phyloP scores from a whole-genome alignment of 2,888 invertebrate genomes.

The Sturmia bella region DNA sequence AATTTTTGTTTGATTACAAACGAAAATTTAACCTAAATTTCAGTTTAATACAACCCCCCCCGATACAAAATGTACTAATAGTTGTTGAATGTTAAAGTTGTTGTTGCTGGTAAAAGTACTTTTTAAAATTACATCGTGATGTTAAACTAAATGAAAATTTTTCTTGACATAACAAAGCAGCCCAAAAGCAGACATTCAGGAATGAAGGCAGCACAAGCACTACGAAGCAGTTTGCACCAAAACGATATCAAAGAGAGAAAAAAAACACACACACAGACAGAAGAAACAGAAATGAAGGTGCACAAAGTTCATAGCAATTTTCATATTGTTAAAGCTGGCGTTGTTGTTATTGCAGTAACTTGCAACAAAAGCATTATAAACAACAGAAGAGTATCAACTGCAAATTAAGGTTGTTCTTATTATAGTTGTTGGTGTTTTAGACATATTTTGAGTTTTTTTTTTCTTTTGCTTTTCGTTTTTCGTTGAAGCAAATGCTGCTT shows the following conservation, averaged over 20 bases:
- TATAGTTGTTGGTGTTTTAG: slow-evolving; percentile 53
- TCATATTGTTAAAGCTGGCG: slow-evolving; percentile 63
- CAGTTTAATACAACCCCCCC: slow-evolving; percentile 29
- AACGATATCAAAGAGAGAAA: no score
- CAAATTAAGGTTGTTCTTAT: slow-evolving; percentile 69
- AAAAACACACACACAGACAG: neutral
- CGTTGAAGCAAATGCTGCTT: slow-evolving; percentile 46
- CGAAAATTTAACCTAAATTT: slow-evolving; percentile 62
- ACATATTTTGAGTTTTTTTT: no score
- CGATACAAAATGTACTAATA: slow-evolving; percentile 49
- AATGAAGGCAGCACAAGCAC: slow-evolving; percentile 24
- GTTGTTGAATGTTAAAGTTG: slow-evolving; percentile 44
- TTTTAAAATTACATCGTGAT: slow-evolving; percentile 81
- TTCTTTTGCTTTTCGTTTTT: no score
- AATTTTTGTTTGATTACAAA: slow-evolving; percentile 53
- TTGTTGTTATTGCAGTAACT: slow-evolving; percentile 40
- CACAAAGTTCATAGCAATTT: slow-evolving; percentile 81
- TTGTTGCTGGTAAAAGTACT: slow-evolving; percentile 74
- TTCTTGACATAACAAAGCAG: slow-evolving; percentile 60
- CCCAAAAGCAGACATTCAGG: slow-evolving; percentile 41
- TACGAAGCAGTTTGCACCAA: neutral
- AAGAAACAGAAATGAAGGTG: slow-evolving; percentile 71
- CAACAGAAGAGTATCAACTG: slow-evolving; percentile 54
- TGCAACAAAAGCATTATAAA: slow-evolving; percentile 45
- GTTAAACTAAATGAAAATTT: slow-evolving; percentile 73